Evolutionary conservation across 2,113 vertebrate genomes (phyloP).

Genomic region (Excalfactoria chinensis): DNA sequence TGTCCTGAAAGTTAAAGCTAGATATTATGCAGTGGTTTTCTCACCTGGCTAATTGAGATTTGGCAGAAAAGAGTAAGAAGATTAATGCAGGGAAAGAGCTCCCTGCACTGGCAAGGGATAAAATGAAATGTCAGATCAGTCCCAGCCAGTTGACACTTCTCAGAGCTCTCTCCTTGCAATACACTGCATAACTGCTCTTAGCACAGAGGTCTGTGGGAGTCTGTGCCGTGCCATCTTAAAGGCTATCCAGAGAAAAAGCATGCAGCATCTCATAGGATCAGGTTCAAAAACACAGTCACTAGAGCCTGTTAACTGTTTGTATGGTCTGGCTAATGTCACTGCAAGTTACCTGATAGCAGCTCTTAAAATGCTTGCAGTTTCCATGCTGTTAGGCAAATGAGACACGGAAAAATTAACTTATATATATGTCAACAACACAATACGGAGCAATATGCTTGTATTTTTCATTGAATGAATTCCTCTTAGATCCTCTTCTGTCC

Average conservation of each 20-base stretch:
- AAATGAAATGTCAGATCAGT: background rate
- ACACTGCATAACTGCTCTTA: background rate
- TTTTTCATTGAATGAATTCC: background rate
- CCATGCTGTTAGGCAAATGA: conserved; percentile 45
- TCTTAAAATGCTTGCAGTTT: conserved; percentile 17
- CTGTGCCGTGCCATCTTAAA: background rate
- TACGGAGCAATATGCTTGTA: background rate
- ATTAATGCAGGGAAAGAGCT: background rate
- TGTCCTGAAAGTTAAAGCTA: background rate
- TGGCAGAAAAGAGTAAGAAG: background rate
- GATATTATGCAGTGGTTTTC: background rate
- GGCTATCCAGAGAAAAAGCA: background rate
- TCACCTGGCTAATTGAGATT: background rate
- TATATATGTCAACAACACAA: background rate
- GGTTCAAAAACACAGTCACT: background rate
- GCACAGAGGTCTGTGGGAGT: background rate
- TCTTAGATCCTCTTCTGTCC: background rate
- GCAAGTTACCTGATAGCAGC: conserved; percentile 36
- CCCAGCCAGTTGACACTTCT: rapidly evolving
- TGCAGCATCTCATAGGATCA: rapidly evolving
- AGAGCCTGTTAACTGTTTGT: conserved; percentile 2
- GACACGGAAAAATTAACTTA: conserved; percentile 4
- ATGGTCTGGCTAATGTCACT: background rate
- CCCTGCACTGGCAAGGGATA: background rate
- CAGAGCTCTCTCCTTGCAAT: background rate